Evolutionary conservation across 2,113 vertebrate genomes (phyloP), one percentile per base, ranked within the genome.

Genomic region (Salvelinus sp.): DNA sequence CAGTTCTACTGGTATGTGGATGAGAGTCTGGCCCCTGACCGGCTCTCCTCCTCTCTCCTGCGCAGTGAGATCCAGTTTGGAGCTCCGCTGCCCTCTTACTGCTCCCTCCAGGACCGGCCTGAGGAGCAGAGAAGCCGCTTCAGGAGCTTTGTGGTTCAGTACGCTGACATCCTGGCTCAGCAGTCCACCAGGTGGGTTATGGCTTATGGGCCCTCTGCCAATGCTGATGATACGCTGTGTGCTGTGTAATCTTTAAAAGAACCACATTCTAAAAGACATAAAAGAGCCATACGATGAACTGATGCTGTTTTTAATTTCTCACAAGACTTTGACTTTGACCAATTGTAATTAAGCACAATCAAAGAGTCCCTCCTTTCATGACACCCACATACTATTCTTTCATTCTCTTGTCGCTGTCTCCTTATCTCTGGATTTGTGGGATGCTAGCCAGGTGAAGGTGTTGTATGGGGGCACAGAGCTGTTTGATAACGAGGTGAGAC

Each of bases 1-100:
- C 96, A 99, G 82, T 98, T 98, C 92, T 99, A 99, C 92, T 99
- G 97, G 96, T 99, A 98, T 0, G 97, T 98, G 89, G 97, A 99
- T 0, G 98, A 98, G 88, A 94, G 90, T 0, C 90, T 99, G 57
- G 96, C 96, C 0, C 95, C 95, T 0, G 96, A 97, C 87, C 95
- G 93, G 81, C 94, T 93, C 85, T 96, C 94, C 79, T 99, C 97
- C 86, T 95, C 96, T 23, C 93, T 99, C 69, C 91, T 99, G 70
- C 93, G 96, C 72, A 44, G 9, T 44, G 38, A 44, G 38, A 44
- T 44, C 38, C 38, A 44, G 12, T 44, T 44, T 9, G 38, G 38
- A 10, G 38, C 38, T 10, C 98, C 97, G 0, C 91, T 99, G 60
- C 97, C 96, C 0, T 96, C 93, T 79, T 99, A 95, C 89, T 96